phyloP scores from a whole-genome alignment of 2,797 vertebrate genomes.

The Hyperoplus immaculatus region DNA sequence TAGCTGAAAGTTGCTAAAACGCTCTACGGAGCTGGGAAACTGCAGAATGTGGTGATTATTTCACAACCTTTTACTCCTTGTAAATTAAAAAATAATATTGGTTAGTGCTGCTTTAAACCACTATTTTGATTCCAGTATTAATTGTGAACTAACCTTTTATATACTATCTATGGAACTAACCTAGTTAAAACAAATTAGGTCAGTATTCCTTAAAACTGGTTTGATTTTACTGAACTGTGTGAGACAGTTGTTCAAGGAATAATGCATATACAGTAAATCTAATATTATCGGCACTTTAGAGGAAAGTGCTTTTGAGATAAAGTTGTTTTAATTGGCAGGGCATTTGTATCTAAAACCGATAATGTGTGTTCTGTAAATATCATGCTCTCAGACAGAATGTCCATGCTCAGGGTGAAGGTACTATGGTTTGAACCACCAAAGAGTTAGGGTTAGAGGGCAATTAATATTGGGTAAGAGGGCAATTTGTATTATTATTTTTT shows the following conservation, averaged over 20 bases:
- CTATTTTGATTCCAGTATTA: background rate
- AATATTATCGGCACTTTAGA: background rate
- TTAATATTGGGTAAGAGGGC: no score
- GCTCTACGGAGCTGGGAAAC: background rate
- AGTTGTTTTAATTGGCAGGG: conserved; percentile 17
- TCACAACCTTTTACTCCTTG: background rate
- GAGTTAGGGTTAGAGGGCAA: no score
- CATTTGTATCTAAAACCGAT: conserved; percentile 23
- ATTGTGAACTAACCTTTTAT: background rate
- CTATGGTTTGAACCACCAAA: conserved; percentile 26
- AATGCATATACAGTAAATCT: background rate
- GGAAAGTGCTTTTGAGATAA: conserved; percentile 20
- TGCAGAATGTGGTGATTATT: background rate
- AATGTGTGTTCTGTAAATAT: conserved; percentile 23
- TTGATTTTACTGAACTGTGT: background rate
- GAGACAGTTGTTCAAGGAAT: conserved; percentile 1
- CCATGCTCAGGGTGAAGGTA: conserved; percentile 7
- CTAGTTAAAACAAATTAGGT: conserved; percentile 5
- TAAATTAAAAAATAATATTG: background rate
- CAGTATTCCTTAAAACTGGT: background rate
- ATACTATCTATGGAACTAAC: no score
- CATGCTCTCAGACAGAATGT: conserved; percentile 12
- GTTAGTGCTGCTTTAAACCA: background rate
- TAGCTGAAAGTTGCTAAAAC: background rate
- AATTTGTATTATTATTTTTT: no score